phyloP scores from a whole-genome alignment of 2,113 vertebrate species.

The Bufo gargarizans region DNA sequence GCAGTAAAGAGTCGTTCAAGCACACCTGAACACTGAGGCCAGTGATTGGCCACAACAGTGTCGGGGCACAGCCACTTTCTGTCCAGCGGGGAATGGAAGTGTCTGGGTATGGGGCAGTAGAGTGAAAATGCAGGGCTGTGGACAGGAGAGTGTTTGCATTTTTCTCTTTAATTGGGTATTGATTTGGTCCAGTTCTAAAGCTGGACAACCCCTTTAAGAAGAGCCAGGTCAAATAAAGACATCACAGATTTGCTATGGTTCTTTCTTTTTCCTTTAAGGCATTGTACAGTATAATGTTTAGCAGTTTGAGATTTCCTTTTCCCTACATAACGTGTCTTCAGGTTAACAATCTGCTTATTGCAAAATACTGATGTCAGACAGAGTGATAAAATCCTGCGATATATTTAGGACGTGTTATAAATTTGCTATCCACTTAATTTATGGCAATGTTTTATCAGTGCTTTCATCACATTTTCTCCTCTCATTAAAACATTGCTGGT shows the following conservation, averaged over 20 bases:
- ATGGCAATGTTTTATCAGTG: neutral
- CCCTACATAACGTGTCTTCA: neutral
- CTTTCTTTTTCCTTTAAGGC: neutral
- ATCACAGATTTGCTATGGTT: neutral
- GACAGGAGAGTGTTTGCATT: too few relatives aligned
- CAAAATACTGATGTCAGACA: neutral
- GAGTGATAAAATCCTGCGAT: neutral
- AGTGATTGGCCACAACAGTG: too few relatives aligned
- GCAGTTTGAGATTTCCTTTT: neutral
- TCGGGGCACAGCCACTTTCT: too few relatives aligned
- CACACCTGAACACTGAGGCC: too few relatives aligned
- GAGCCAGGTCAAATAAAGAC: neutral
- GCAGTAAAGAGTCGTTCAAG: too few relatives aligned
- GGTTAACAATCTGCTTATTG: neutral
- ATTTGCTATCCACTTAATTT: neutral
- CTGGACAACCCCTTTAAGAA: neutral
- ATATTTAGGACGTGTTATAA: neutral
- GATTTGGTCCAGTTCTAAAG: too few relatives aligned
- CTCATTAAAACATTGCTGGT: constrained; percentile 12
- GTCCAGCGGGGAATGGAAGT: too few relatives aligned
- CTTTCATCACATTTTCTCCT: neutral
- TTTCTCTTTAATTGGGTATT: too few relatives aligned
- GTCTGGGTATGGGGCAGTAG: too few relatives aligned
- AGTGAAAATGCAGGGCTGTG: too few relatives aligned
- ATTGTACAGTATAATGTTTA: neutral